Percentiles rank a stretch among this genome's conserved stretches.
These are phyloP conservation scores for Hippocampus kuda DNA, from an alignment of 2,797 vertebrate species.

Conservation along the genomic window DNA sequence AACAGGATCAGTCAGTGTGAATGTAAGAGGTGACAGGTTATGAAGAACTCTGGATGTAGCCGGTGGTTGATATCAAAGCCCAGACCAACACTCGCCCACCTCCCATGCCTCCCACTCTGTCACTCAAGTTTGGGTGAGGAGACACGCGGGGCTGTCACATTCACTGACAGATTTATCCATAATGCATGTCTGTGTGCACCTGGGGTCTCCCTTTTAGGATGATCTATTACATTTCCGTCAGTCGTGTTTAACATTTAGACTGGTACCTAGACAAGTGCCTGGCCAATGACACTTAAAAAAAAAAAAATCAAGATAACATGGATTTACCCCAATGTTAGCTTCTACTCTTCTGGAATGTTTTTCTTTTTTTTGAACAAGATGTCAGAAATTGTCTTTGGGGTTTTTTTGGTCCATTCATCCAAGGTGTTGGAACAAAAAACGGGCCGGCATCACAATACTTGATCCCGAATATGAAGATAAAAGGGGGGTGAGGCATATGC, in stretches of 20 bases:
- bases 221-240: conserved; percentile 1
- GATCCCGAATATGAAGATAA: background rate
- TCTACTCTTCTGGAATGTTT: background rate
- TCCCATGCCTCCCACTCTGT: conserved; percentile 21
- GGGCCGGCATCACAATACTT: background rate
- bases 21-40: conserved; percentile 42
- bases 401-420: background rate
- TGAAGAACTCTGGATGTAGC: conserved; percentile 44
- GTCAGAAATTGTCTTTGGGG: background rate
- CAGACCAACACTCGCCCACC: conserved; percentile 4
- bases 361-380: background rate
- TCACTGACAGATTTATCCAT: conserved; percentile 24
- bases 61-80: conserved; percentile 42
- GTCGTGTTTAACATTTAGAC: conserved; percentile 2
- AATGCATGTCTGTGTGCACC: conserved; percentile 17
- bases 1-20: conserved; percentile 37
- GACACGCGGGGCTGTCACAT: conserved; percentile 26
- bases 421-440: background rate
- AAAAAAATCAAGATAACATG: background rate
- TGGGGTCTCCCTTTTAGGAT: conserved; percentile 5
- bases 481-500: too few species aligned
- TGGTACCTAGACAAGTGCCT: background rate
- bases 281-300: background rate
- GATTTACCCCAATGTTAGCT: background rate
- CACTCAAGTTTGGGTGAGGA: conserved; percentile 48